Percentiles rank a stretch among this genome's conserved stretches.
Evolutionary conservation across 2,797 vertebrate genomes (phyloP).

Genomic region (Eurystomus glaucurus): DNA sequence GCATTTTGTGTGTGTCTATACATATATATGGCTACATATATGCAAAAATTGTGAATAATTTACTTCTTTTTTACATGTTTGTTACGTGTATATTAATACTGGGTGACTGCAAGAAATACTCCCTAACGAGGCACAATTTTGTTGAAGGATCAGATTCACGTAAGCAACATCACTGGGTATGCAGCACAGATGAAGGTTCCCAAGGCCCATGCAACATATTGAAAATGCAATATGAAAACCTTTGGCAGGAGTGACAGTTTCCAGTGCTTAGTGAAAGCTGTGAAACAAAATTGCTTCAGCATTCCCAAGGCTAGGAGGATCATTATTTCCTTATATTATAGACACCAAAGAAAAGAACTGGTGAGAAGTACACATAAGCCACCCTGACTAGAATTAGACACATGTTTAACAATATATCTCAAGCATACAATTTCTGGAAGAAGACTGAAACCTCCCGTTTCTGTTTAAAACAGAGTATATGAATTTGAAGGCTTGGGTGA

Average conservation of each 20-base stretch:
- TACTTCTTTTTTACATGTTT: not conserved
- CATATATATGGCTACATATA: not conserved
- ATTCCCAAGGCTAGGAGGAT: not conserved
- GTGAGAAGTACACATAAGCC: not conserved
- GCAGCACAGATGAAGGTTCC: not conserved
- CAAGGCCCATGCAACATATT: not conserved
- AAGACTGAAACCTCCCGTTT: not conserved
- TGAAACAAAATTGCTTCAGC: not conserved
- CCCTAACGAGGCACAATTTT: not conserved
- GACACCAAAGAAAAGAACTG: not conserved
- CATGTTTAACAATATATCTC: not conserved
- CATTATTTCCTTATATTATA: not conserved
- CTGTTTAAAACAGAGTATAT: not conserved
- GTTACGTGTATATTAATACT: not conserved
- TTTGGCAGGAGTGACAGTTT: not conserved
- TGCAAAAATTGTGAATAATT: not conserved
- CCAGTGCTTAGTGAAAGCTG: not conserved
- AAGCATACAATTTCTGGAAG: not conserved
- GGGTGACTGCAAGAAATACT: not conserved
- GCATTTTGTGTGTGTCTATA: not conserved
- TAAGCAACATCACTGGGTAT: not conserved
- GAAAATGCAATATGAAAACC: not conserved
- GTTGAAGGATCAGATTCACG: not conserved
- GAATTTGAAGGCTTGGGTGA: not conserved
- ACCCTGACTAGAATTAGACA: not conserved